Evolutionary conservation across 1,140 invertebrate species (phyloP), one percentile per base, ranked within the genome.

Genomic region (Macrobrachium nipponense): DNA sequence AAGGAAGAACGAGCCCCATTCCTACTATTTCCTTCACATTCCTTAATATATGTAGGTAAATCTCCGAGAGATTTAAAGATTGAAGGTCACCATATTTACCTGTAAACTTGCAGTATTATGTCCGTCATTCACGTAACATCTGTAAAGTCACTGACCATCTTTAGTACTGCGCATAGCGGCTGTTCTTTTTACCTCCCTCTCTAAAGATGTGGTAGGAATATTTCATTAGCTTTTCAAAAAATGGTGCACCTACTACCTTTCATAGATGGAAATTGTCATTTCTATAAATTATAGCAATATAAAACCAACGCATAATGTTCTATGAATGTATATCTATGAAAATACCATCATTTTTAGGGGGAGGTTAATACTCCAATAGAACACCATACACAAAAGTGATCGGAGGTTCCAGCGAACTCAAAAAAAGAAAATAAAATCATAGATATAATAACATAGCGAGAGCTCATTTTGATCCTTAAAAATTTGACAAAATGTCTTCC

Each of bases 61-160:
- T 18, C 10, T 15, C 18, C 8, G 15, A n/a, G 12, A 8, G 23
- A 27, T 20, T 80, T n/a, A 2, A 68, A 17, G 18, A 18, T 18
- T 60, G 12, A 6, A 68, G 66, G 8, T 27, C 4, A 20, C 5
- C 20, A 20, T 14, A 12, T 59, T 80, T 80, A 86, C 83, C 83
- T 86, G 76, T 79, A 86, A 73, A 61, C 77, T 80, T 73, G 76
- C 72, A 43, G 70, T 73, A 80, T 86, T 80, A 86, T 72, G 77
- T 80, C 58, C 83, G 51, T 68, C 18, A 72, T 82, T 82, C 80
- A 75, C 80, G 70, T 82, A 82, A 82, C 80, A 82, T 82, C 80
- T 82, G 83, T 86, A 79, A 44, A 86, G 77, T 86, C 83, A 86
- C 83, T 86, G 83, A 86, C 83, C 83, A 86, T 86, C 77, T 80